Evolutionary conservation across 1,140 invertebrate genomes (phyloP).

Genomic region (Sitodiplosis mosellana): DNA sequence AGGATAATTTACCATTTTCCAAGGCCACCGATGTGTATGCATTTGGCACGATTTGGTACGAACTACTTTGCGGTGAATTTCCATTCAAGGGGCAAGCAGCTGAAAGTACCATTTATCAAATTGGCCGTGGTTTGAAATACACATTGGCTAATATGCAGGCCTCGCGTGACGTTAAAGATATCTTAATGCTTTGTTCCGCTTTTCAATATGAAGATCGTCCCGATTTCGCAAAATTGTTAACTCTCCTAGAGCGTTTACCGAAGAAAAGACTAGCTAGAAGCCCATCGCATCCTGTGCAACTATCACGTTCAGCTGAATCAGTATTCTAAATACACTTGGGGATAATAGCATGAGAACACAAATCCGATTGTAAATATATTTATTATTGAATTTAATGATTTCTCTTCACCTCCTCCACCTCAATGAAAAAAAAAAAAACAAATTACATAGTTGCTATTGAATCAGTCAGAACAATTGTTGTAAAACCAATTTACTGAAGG

Average conservation of each 20-base stretch:
- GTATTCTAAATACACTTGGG: conserved; percentile 49
- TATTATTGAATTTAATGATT: background rate
- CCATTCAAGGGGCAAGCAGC: conserved; percentile 85
- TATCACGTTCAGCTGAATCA: conserved; percentile 80
- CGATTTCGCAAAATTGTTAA: conserved; percentile 71
- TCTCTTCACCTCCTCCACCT: background rate
- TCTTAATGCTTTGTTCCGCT: conserved; percentile 93
- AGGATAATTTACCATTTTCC: conserved; percentile 79
- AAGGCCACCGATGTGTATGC: conserved; percentile 88
- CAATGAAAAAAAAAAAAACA: too few species aligned
- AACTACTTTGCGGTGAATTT: conserved; percentile 89
- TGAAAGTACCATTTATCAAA: conserved; percentile 95
- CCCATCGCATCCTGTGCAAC: conserved; percentile 91
- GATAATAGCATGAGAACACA: background rate
- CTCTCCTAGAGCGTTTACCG: conserved; percentile 74
- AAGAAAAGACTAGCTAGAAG: conserved; percentile 87
- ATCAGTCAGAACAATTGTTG: too few species aligned
- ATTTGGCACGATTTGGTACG: conserved; percentile 99
- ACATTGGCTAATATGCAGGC: conserved; percentile 85
- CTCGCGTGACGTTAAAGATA: conserved; percentile 94
- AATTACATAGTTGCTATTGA: too few species aligned
- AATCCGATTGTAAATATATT: background rate
- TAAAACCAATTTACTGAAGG: background rate
- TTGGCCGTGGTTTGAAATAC: conserved; percentile 91
- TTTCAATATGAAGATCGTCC: conserved; percentile 67